These are phyloP conservation scores for Neolamprologus cancellatus DNA, from an alignment of 2,113 vertebrate genomes.

Conservation along the genomic window DNA sequence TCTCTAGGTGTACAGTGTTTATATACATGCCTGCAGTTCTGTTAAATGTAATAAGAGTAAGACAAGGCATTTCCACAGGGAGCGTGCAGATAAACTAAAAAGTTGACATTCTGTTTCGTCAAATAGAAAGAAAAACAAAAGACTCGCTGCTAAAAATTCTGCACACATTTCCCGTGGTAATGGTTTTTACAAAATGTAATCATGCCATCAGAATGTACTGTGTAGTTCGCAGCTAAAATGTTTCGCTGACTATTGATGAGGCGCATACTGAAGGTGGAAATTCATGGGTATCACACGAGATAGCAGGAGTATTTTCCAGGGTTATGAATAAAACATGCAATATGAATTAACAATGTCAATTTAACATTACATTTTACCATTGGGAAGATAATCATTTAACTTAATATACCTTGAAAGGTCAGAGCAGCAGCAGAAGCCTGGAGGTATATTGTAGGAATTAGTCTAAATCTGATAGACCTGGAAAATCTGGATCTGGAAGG, in stretches of 20 bases:
- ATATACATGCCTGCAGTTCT: neutral
- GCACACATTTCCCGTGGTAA: neutral
- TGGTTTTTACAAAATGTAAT: slow-evolving; percentile 6
- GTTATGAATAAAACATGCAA: slow-evolving; percentile 21
- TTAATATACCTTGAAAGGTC: slow-evolving; percentile 31
- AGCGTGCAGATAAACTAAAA: neutral
- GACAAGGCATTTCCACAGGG: neutral
- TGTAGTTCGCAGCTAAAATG: neutral
- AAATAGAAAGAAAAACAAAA: slow-evolving; percentile 2
- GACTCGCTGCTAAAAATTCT: neutral
- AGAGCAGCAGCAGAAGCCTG: neutral
- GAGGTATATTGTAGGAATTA: neutral
- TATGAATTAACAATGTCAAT: slow-evolving; percentile 16
- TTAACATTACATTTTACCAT: neutral
- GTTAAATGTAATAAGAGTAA: neutral
- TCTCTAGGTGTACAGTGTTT: neutral
- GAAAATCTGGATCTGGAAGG: neutral
- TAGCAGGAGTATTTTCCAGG: neutral
- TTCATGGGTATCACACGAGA: neutral
- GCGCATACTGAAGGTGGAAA: neutral
- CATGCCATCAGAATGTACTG: neutral
- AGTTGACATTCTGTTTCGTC: neutral
- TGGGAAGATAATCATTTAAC: slow-evolving; percentile 15
- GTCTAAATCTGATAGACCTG: slow-evolving; percentile 1
- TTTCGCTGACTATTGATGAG: neutral